Evolutionary conservation across 1,140 invertebrate species (phyloP).

Genomic region (Drosophila saltans): DNA sequence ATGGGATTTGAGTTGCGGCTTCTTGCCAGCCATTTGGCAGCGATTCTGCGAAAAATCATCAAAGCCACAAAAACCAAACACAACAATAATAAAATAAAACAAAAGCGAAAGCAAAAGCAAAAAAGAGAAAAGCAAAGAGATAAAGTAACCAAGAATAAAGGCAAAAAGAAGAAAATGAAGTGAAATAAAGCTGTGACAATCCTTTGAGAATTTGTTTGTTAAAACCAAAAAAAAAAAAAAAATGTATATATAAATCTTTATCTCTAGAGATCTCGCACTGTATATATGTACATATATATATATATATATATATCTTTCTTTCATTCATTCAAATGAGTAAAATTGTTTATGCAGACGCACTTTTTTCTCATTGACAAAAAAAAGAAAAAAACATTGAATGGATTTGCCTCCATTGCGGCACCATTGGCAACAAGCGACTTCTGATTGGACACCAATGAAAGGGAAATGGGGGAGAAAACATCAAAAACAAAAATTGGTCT

Average conservation of each 20-base stretch:
- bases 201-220: background rate
- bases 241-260: background rate
- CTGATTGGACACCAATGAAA: slow-evolving; percentile 1
- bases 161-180: background rate
- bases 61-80: slow-evolving; percentile 1
- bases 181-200: background rate
- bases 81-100: slow-evolving; percentile 8
- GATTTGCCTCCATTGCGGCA: background rate
- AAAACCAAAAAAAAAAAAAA: background rate
- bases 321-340: background rate
- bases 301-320: no score
- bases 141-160: background rate
- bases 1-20: slow-evolving; percentile 19
- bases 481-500: background rate
- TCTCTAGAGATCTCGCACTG: background rate
- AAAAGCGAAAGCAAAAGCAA: background rate
- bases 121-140: background rate
- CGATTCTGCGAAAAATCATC: slow-evolving; percentile 31
- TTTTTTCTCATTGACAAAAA: background rate
- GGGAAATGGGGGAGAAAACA: no score
- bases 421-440: background rate
- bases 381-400: background rate
- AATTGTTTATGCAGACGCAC: slow-evolving; percentile 3
- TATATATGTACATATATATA: no score
- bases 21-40: slow-evolving; percentile 20